Evolutionary conservation across 1,140 invertebrate species (phyloP).

Genomic region (Cyclina sinensis): DNA sequence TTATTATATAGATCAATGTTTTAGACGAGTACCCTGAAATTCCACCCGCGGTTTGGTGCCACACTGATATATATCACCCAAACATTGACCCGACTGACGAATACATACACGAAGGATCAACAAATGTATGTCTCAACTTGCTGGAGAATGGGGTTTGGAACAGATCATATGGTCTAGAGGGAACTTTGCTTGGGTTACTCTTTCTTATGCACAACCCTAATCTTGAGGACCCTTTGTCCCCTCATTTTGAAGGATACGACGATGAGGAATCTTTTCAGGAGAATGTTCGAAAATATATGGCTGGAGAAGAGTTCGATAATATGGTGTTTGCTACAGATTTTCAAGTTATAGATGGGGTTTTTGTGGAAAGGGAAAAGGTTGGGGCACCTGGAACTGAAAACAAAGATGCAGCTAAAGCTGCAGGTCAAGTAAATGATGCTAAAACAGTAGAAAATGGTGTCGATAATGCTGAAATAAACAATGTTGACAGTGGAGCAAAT

Average conservation of each 20-base stretch:
- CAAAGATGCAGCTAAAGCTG: neutral
- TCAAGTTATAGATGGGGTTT: slow-evolving; percentile 1
- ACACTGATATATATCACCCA: slow-evolving; percentile 81
- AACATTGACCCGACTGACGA: slow-evolving; percentile 78
- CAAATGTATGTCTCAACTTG: slow-evolving; percentile 80
- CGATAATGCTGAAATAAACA: neutral
- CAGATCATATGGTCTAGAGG: slow-evolving; percentile 70
- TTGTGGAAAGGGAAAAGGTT: neutral
- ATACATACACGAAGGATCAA: neutral
- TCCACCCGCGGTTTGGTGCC: slow-evolving; percentile 73
- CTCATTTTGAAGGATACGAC: slow-evolving; percentile 68
- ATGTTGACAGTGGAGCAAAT: neutral
- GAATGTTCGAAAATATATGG: slow-evolving; percentile 76
- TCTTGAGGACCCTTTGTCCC: slow-evolving; percentile 76
- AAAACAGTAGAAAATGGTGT: neutral
- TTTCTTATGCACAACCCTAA: slow-evolving; percentile 82
- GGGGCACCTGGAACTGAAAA: neutral
- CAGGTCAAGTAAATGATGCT: neutral
- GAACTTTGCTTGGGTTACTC: slow-evolving; percentile 75
- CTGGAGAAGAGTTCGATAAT: slow-evolving; percentile 76
- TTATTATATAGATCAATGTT: slow-evolving; percentile 52
- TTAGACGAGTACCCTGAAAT: slow-evolving; percentile 54
- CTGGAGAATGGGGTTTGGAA: slow-evolving; percentile 77
- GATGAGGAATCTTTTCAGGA: slow-evolving; percentile 71
- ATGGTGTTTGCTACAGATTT: slow-evolving; percentile 60